Evolutionary conservation across 2,113 vertebrate genomes (phyloP).

Genomic region (Microcebus lehilahytsara): DNA sequence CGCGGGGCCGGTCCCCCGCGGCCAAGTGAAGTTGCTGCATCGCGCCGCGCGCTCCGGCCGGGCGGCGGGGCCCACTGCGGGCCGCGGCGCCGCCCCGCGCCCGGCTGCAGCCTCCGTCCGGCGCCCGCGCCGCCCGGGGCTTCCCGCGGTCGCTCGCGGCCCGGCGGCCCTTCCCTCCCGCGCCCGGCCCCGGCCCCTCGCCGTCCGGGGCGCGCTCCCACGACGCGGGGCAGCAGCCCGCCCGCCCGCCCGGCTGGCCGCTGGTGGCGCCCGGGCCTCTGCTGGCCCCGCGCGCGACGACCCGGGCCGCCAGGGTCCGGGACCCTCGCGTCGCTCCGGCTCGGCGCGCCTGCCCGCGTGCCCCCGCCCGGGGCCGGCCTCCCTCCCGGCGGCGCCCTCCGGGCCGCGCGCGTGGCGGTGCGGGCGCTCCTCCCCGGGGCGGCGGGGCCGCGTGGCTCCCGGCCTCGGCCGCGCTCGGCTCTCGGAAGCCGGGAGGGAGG

Average conservation of each 20-base stretch:
- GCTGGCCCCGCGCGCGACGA: not conserved
- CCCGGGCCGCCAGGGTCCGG: not conserved
- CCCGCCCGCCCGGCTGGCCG: conserved; percentile 43
- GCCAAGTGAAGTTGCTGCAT: conserved; percentile 64
- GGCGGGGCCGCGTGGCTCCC: not conserved
- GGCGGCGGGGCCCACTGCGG: conserved; percentile 57
- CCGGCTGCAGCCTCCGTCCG: not conserved
- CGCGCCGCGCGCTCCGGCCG: not conserved
- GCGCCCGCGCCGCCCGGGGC: not conserved
- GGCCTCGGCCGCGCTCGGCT: not conserved
- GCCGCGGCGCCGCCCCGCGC: not conserved
- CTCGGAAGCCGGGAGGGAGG: not conserved
- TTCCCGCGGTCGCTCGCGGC: not conserved
- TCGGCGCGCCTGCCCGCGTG: not conserved
- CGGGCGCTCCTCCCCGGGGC: not conserved
- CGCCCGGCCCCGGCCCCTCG: not conserved
- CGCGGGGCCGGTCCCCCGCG: not conserved
- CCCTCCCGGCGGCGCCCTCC: not conserved
- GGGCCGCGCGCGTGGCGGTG: not conserved
- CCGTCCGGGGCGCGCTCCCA: not conserved
- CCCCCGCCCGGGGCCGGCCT: not conserved
- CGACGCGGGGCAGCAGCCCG: conserved; percentile 65
- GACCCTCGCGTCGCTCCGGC: not conserved
- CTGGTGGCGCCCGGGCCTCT: conserved; percentile 77
- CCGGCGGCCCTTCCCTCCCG: not conserved